A percentile compares a stretch with the other conserved stretches of the same genome.
Conservation (phyloP, 2,888 invertebrate species). For the Xylophagus ater region DNA sequence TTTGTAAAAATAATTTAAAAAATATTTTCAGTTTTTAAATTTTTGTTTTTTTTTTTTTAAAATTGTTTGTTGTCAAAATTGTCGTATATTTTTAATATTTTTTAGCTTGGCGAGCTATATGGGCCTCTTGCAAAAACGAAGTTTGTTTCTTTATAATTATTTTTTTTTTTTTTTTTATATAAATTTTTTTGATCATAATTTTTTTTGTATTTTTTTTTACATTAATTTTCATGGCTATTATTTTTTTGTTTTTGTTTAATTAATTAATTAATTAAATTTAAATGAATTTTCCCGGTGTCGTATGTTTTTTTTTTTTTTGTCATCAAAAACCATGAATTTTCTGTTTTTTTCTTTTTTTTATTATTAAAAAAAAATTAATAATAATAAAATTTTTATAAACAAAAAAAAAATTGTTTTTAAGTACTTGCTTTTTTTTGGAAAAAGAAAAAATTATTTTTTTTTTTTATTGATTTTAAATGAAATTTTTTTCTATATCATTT, state of each 20-base stretch:
- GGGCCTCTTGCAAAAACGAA: slow-evolving; percentile 44
- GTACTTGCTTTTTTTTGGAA: no score
- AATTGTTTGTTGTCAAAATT: slow-evolving; percentile 27
- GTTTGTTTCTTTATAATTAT: slow-evolving; percentile 23
- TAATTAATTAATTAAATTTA: slow-evolving; percentile 1
- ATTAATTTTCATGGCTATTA: slow-evolving; percentile 2
- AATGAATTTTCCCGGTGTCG: not conserved
- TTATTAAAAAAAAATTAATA: slow-evolving; percentile 14
- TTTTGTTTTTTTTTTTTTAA: slow-evolving; percentile 19
- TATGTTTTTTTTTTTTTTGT: not conserved
- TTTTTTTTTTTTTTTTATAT: slow-evolving; percentile 15
- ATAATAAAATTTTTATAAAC: slow-evolving; percentile 4
- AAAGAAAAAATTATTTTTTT: no score
- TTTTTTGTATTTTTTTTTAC: slow-evolving; percentile 15
- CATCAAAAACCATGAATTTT: no score
- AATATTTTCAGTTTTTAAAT: slow-evolving; percentile 17
- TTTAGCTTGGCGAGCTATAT: slow-evolving; percentile 40
- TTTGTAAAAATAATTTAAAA: no score
- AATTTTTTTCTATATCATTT: slow-evolving; percentile 6
- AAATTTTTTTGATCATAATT: slow-evolving; percentile 18
- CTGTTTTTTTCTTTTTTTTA: slow-evolving; percentile 8
- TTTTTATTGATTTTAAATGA: not conserved
- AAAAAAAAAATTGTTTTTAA: not conserved
- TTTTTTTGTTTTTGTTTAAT: not conserved
- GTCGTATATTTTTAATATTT: slow-evolving; percentile 22